Evolutionary conservation across 1,140 invertebrate genomes (phyloP).

Genomic region (Cyrtorhinus lividipennis): DNA sequence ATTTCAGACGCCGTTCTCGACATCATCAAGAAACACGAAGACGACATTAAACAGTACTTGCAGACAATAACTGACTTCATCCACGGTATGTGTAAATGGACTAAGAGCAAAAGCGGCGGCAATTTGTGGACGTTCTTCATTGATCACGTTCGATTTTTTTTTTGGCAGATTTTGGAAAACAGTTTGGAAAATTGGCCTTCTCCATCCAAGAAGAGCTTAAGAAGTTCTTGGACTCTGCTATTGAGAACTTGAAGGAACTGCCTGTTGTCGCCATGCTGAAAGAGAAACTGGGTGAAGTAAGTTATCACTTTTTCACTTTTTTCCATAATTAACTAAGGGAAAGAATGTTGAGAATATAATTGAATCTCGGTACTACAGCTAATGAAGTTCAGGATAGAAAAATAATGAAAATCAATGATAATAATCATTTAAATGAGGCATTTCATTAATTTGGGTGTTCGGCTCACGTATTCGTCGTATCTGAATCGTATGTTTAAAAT

Average conservation of each 20-base stretch:
- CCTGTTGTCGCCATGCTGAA: constrained; percentile 39
- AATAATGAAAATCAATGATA: too few relatives aligned
- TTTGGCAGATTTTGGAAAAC: constrained; percentile 36
- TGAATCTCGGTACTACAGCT: too few relatives aligned
- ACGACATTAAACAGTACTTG: constrained; percentile 46
- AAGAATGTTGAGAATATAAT: too few relatives aligned
- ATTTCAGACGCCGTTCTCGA: constrained; percentile 28
- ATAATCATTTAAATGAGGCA: too few relatives aligned
- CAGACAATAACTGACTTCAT: constrained; percentile 36
- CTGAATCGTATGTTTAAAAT: too few relatives aligned
- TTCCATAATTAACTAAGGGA: too few relatives aligned
- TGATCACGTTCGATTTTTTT: not conserved
- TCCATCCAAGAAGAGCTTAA: constrained; percentile 34
- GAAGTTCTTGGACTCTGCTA: constrained; percentile 32
- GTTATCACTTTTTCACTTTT: too few relatives aligned
- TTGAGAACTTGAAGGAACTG: constrained; percentile 37
- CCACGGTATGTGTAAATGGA: too few relatives aligned
- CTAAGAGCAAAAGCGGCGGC: not conserved
- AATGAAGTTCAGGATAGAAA: too few relatives aligned
- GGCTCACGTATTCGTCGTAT: too few relatives aligned
- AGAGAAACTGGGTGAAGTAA: constrained; percentile 31
- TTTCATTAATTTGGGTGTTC: too few relatives aligned
- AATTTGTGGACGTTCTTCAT: not conserved
- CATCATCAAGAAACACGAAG: constrained; percentile 35
- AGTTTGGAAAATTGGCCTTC: constrained; percentile 32